phyloP scores from a whole-genome alignment of 2,888 invertebrate species.

The Conchocele bisecta region DNA sequence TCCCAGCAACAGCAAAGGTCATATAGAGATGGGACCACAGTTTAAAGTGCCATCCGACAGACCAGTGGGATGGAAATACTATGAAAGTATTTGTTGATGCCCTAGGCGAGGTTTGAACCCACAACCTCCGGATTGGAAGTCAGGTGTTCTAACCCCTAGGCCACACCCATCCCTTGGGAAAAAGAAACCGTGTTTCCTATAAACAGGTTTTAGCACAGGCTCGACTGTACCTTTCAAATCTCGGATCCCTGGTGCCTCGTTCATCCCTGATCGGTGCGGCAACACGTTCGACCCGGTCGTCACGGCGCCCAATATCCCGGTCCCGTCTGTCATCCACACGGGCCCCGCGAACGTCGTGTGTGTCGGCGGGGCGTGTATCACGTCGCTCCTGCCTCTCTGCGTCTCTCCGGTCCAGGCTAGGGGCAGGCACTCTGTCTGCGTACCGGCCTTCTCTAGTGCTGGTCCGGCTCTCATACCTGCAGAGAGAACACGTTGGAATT shows the following conservation, averaged over 20 bases:
- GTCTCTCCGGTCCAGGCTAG: conserved; percentile 36
- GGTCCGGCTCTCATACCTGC: conserved; percentile 31
- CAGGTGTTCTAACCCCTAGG: not conserved
- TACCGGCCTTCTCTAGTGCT: conserved; percentile 43
- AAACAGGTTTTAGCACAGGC: no score
- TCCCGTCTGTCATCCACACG: conserved; percentile 54
- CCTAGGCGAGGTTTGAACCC: not conserved
- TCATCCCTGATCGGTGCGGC: conserved; percentile 30
- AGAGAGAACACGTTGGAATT: not conserved
- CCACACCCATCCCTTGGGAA: conserved; percentile 24
- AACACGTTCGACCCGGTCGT: conserved; percentile 36
- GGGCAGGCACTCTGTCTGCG: conserved; percentile 45
- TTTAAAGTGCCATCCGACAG: no score
- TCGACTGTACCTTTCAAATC: conserved; percentile 37
- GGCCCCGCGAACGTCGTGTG: conserved; percentile 21
- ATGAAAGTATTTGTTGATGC: no score
- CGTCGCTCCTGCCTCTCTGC: conserved; percentile 51
- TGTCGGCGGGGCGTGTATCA: conserved; percentile 15
- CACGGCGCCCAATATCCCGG: conserved; percentile 42
- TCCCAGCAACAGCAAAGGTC: no score
- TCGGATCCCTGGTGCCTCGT: conserved; percentile 52
- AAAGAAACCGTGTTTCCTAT: no score
- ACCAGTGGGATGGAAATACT: no score
- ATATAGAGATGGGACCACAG: no score
- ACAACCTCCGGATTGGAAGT: not conserved